A percentile compares a stretch with the other conserved stretches of the same genome.
These are phyloP conservation scores for Palythoa heliodiscus DNA, from an alignment of 92 coral and sea anemone genomes.

Conservation along the genomic window DNA sequence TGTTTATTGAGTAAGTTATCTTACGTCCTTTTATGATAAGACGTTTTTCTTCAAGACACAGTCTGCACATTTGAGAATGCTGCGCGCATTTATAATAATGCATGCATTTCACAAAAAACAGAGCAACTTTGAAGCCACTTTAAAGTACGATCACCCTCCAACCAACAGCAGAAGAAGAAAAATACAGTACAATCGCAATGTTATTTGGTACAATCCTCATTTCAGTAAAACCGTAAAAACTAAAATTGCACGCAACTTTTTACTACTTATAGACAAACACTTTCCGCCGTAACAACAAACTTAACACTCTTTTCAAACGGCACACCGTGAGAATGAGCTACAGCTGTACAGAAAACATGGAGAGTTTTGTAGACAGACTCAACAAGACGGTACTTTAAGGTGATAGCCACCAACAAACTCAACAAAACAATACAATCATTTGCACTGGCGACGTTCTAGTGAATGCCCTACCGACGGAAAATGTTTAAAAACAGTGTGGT, in stretches of 20 bases:
- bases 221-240: not conserved
- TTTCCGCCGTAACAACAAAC: not conserved
- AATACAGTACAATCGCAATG: not conserved
- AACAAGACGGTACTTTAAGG: not conserved
- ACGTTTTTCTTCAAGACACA: too few relatives aligned
- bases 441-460: slow-evolving; percentile 8
- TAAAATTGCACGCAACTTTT: not conserved
- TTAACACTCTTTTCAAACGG: not conserved
- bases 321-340: not conserved
- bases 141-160: not conserved
- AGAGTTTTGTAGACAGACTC: not conserved
- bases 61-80: not conserved
- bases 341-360: not conserved
- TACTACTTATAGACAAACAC: not conserved
- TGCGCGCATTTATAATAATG: slow-evolving; percentile 6
- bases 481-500: not conserved
- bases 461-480: slow-evolving; percentile 6
- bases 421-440: not conserved
- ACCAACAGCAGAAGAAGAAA: not conserved
- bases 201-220: slow-evolving; percentile 9
- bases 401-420: not conserved
- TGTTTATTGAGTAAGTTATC: too few relatives aligned
- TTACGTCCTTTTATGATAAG: too few relatives aligned
- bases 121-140: not conserved
- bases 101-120: not conserved